Percentiles rank a stretch among this genome's conserved stretches.
phyloP scores from a whole-genome alignment of 2,888 invertebrate genomes.

The Hermaeophaga mercurialis region DNA sequence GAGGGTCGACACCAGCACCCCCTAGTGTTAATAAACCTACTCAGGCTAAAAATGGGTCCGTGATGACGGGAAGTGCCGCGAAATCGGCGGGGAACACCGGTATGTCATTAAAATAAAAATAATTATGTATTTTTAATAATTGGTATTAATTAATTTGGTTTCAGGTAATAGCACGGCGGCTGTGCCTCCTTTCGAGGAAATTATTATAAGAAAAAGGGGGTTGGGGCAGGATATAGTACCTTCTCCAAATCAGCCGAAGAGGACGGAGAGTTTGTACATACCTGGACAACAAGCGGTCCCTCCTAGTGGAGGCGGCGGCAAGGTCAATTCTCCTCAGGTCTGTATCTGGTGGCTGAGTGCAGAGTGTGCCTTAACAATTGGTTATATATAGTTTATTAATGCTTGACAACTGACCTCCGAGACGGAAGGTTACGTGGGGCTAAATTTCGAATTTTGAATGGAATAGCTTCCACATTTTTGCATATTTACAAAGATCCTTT shows the following conservation, averaged over 20 bases:
- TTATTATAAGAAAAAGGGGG: conserved; percentile 77
- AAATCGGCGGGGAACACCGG: conserved; percentile 8
- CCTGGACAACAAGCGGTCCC: conserved; percentile 59
- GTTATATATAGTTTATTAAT: neutral
- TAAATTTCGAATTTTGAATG: too few relatives aligned
- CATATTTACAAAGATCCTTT: too few relatives aligned
- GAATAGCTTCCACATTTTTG: too few relatives aligned
- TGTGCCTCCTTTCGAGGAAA: conserved; percentile 78
- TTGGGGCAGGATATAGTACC: conserved; percentile 90
- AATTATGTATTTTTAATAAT: too few relatives aligned
- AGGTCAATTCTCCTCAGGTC: conserved; percentile 34
- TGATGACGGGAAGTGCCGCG: conserved; percentile 62
- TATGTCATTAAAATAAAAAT: neutral
- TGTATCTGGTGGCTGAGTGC: conserved; percentile 6
- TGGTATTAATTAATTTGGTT: neutral
- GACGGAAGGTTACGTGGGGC: too few relatives aligned
- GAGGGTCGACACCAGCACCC: conserved; percentile 62
- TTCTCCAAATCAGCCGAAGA: conserved; percentile 84
- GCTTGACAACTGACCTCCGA: too few relatives aligned
- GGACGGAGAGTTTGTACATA: conserved; percentile 88
- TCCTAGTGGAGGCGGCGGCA: conserved; percentile 3
- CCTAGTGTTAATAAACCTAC: conserved; percentile 16
- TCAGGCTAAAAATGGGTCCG: conserved; percentile 67
- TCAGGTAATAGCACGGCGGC: conserved; percentile 36
- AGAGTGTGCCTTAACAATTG: too few relatives aligned